Base-by-base conservation (phyloP, 2,113 vertebrate species). In the Peucedramus taeniatus region DNA sequence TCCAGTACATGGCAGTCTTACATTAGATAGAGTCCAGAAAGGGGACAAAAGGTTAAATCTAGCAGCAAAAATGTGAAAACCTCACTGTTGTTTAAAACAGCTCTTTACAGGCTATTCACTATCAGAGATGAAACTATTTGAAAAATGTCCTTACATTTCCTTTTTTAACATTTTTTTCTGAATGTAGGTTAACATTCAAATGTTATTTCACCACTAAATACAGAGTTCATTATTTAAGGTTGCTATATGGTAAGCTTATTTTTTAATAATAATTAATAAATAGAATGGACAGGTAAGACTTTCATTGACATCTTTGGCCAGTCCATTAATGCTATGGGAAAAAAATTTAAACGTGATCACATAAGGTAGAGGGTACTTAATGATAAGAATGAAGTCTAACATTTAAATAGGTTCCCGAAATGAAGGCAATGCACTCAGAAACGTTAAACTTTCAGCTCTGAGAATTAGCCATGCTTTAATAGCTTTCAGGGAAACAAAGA, bases 391-490 rank as follows among this genome's bases (percentile, higher is more conserved):
- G 11, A 69, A 77, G 33, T 31, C 42, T 75, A 57, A 37, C 8
- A 37, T 37, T 87, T 49, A 61, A 91, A 70, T 77, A 37, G 13
- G 8, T 44, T 74, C 78, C 54, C 49, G n/a, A 64, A 87, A 44
- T 21, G 13, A 51, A 88, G 64, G 44, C n/a, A 64, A 27, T 1
- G 8, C 30, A 28, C 44, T 61, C 2, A 2, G n/a, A 65, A 82
- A 87, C 4, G 51, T 39, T 54, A 31, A 66, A 66, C 83, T 63
- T 83, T 56, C 47, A 70, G 42, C 39, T 70, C 64, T 47, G 69
- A 82, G 51, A 89, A 92, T 89, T 94, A 93, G 77, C 40, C 59
- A 47, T 57, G 91, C 77, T 69, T 94, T 91, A 51, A 87, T 7
- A 82, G 77, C 57, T 65, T 33, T 64, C 51, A 60, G 51, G 12